Evolutionary conservation across 1,140 invertebrate genomes (phyloP), one percentile per base, ranked within the genome.

Genomic region (Camponotus floridanus): DNA sequence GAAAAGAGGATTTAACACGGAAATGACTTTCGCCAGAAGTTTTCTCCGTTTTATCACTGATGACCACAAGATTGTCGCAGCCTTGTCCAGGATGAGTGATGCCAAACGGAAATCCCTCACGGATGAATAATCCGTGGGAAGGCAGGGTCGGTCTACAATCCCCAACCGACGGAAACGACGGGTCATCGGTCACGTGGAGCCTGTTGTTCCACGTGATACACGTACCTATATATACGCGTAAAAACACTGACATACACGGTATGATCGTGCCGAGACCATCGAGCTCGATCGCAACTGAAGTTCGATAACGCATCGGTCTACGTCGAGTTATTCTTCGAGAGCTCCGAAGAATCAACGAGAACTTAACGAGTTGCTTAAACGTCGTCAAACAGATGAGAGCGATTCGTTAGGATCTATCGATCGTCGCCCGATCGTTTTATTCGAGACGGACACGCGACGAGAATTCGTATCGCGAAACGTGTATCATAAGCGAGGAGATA

Each of bases 301-400:
- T 87, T 88, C 78, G 76, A 87, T 87, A 73, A 57, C 51, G 86
- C 57, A 55, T 80, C 45, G 67, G 67, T 26, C 78, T 36, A 62
- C 11, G 64, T 55, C 76, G 68, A 83, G 39, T 61, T 13, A 61
- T 31, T 83, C 31, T 74, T 73, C 13, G 51, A 33, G 51, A 71
- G 33, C 48, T 70, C 15, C 48, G 33, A 18, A n/a, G 36, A 51
- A 18, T 51, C 15, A 51, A n/a, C 51, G 74, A 62, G 85, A 62
- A 36, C 39, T 62, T 33, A 55, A 67, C 65, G 67, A 88, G 67
- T 88, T 15, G 51, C 31, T 68, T 11, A 9, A 42, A 55, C 45
- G 8, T 15, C 51, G 64, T 42, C 21, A 57, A 61, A 55, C 5
- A 39, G 45, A 26, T n/a, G 62, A 39, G 36, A n/a, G 11, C 65